Evolutionary conservation across 2,113 vertebrate species (phyloP).

Genomic region (Herpailurus yagouaroundi): DNA sequence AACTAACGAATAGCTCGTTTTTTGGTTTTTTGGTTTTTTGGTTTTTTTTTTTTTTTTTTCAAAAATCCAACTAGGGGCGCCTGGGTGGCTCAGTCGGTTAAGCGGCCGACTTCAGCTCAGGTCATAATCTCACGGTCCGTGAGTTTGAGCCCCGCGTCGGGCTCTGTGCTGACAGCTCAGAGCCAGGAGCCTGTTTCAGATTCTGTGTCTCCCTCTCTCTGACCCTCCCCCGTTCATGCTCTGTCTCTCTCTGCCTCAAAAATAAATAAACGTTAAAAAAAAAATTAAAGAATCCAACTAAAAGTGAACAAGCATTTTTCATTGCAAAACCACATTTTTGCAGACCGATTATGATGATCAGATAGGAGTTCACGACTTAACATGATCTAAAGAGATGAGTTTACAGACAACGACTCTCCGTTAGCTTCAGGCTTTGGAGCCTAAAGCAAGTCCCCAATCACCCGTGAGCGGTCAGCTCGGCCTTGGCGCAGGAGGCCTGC

Average conservation of each 20-base stretch:
- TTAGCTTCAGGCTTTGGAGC: background rate
- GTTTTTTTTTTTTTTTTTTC: background rate
- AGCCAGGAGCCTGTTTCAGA: too few species aligned
- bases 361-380: background rate
- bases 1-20: background rate
- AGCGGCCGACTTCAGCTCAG: too few species aligned
- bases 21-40: background rate
- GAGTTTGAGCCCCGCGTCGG: accelerated
- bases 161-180: too few species aligned
- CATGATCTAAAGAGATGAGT: background rate
- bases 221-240: too few species aligned
- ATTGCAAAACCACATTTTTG: background rate
- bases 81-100: too few species aligned
- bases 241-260: too few species aligned
- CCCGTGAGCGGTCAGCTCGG: background rate
- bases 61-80: background rate
- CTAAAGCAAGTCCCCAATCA: background rate
- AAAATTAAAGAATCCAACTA: background rate
- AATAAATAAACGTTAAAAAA: too few species aligned
- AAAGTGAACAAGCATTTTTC: conserved; percentile 3
- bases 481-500: background rate
- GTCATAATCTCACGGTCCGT: too few species aligned
- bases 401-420: background rate
- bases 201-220: too few species aligned
- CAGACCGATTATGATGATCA: background rate